Evolutionary conservation across 2,888 invertebrate species (phyloP).

Genomic region (Thereva unica): DNA sequence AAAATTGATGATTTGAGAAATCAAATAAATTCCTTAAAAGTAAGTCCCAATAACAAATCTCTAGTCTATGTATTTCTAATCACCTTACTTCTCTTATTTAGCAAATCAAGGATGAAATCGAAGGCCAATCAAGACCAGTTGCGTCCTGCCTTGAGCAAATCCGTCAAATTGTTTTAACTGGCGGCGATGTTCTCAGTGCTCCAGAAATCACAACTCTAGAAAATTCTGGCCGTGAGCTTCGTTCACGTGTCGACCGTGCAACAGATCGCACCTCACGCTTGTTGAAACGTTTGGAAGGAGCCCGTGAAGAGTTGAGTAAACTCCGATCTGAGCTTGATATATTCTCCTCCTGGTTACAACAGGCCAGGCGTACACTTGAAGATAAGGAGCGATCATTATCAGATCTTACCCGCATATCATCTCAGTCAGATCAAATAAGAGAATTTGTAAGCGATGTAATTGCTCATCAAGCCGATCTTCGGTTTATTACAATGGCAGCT

Average conservation of each 20-base stretch:
- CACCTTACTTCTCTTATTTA: conserved; percentile 53
- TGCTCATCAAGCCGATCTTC: conserved; percentile 91
- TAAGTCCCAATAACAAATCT: conserved; percentile 49
- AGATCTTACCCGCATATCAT: conserved; percentile 71
- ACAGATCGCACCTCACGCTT: conserved; percentile 78
- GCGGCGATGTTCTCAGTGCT: conserved; percentile 87
- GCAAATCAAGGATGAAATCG: conserved; percentile 89
- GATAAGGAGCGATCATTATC: conserved; percentile 84
- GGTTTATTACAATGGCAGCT: conserved; percentile 95
- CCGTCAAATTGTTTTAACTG: conserved; percentile 85
- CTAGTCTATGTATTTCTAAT: conserved; percentile 1
- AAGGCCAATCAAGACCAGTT: conserved; percentile 81
- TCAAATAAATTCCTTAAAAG: conserved; percentile 88
- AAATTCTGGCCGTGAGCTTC: conserved; percentile 81
- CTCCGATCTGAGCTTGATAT: conserved; percentile 79
- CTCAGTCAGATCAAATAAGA: conserved; percentile 77
- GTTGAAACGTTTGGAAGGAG: conserved; percentile 73
- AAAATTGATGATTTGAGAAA: conserved; percentile 83
- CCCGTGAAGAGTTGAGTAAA: conserved; percentile 87
- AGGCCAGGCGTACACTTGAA: conserved; percentile 76
- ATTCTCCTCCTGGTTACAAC: conserved; percentile 84
- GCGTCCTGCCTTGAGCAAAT: conserved; percentile 87
- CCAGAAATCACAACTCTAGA: conserved; percentile 88
- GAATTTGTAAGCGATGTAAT: conserved; percentile 93
- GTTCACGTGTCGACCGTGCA: conserved; percentile 81